phyloP scores from a whole-genome alignment of 2,797 vertebrate genomes.

The Diplodus sargus region DNA sequence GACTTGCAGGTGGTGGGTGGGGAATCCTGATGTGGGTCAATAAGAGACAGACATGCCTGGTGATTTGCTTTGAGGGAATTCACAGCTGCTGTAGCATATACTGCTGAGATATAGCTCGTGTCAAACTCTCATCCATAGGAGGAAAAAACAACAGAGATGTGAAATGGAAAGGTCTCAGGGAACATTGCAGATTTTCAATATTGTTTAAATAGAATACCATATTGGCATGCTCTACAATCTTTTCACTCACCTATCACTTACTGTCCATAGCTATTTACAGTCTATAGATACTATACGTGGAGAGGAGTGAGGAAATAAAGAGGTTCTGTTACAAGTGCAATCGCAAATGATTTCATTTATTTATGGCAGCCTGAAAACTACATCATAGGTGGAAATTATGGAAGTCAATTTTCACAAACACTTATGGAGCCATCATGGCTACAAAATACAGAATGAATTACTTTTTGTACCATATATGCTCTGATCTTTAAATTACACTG shows the following conservation, averaged over 20 bases:
- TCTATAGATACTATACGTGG: constrained; percentile 40
- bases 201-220: constrained; percentile 60
- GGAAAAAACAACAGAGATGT: constrained; percentile 48
- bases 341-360: constrained; percentile 56
- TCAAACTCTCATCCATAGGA: constrained; percentile 63
- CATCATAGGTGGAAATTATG: constrained; percentile 35
- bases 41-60: constrained; percentile 71
- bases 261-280: constrained; percentile 40
- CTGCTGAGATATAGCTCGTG: constrained; percentile 59
- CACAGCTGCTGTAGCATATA: constrained; percentile 67
- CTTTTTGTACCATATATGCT: constrained; percentile 3
- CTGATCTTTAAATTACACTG: constrained; percentile 19
- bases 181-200: constrained; percentile 70
- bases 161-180: constrained; percentile 65
- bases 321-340: constrained; percentile 41
- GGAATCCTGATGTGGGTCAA: constrained; percentile 81
- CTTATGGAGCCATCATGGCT: constrained; percentile 20
- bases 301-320: constrained; percentile 49
- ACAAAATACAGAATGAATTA: constrained; percentile 13
- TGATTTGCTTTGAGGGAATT: constrained; percentile 78
- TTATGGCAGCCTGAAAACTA: constrained; percentile 28
- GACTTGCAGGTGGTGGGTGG: constrained; percentile 69
- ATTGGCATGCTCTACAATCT: constrained; percentile 52
- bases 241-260: constrained; percentile 55
- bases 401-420: constrained; percentile 35